Conservation (phyloP, 2,888 invertebrate species). For the Uloborus plumipes region DNA sequence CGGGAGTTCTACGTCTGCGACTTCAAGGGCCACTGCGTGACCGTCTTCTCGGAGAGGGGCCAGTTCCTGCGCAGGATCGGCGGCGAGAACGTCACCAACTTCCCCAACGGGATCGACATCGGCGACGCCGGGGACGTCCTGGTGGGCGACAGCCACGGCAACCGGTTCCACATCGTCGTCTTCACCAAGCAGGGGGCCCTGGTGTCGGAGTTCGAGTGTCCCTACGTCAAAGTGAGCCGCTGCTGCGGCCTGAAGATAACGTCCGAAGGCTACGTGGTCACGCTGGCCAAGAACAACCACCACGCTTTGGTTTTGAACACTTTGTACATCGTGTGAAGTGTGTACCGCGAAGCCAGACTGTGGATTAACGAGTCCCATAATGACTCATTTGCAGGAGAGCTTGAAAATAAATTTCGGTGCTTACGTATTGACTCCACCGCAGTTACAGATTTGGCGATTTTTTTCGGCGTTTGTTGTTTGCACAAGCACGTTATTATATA, state of each 20-base stretch:
- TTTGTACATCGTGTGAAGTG: slow-evolving; percentile 79
- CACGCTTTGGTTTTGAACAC: slow-evolving; percentile 96
- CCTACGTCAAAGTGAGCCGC: slow-evolving; percentile 96
- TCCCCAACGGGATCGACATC: slow-evolving; percentile 97
- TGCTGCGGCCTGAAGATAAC: slow-evolving; percentile 98
- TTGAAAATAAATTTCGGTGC: slow-evolving; percentile 46
- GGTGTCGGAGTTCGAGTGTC: slow-evolving; percentile 84
- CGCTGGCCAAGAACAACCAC: slow-evolving; percentile 98
- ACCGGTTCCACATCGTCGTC: slow-evolving; percentile 96
- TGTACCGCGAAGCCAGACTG: slow-evolving; percentile 53
- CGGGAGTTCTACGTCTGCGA: slow-evolving; percentile 87
- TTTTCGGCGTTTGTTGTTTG: slow-evolving; percentile 40
- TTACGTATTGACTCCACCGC: slow-evolving; percentile 39
- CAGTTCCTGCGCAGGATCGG: slow-evolving; percentile 93
- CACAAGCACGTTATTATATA: slow-evolving; percentile 28
- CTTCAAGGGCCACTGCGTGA: slow-evolving; percentile 97
- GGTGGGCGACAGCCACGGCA: slow-evolving; percentile 98
- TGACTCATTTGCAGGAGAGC: slow-evolving; percentile 51
- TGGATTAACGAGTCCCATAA: slow-evolving; percentile 47
- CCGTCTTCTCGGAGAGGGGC: slow-evolving; percentile 95
- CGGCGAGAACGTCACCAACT: slow-evolving; percentile 94
- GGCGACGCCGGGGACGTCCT: slow-evolving; percentile 96
- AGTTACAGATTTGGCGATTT: slow-evolving; percentile 43
- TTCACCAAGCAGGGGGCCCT: slow-evolving; percentile 81
- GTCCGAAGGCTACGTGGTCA: slow-evolving; percentile 94